Evolutionary conservation across 2,888 invertebrate genomes (phyloP).

Genomic region (Eupithecia pulchellata): DNA sequence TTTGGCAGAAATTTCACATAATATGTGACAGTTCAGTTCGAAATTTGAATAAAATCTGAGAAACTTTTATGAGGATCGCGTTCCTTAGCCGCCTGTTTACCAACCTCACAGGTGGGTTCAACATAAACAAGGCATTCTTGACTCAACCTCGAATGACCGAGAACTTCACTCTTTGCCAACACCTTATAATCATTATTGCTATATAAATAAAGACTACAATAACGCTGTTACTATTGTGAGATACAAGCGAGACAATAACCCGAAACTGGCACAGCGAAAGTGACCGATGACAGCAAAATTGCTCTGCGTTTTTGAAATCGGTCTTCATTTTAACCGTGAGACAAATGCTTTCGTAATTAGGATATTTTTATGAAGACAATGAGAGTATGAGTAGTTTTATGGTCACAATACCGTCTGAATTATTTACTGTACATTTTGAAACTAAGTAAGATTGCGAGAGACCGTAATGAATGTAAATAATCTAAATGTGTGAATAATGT

Average conservation of each 20-base stretch:
- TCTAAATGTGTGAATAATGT: too few species aligned
- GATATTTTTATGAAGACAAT: background rate
- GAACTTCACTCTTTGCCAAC: slow-evolving; percentile 39
- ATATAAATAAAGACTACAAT: slow-evolving; percentile 38
- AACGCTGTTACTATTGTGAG: slow-evolving; percentile 42
- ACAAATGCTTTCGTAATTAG: slow-evolving; percentile 8
- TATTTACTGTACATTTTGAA: too few species aligned
- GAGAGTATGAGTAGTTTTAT: background rate
- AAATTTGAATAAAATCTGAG: background rate
- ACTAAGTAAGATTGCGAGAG: too few species aligned
- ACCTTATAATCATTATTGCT: slow-evolving; percentile 36
- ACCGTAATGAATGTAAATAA: too few species aligned
- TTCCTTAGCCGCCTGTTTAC: slow-evolving; percentile 17
- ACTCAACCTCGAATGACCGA: slow-evolving; percentile 46
- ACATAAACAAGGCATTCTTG: slow-evolving; percentile 42
- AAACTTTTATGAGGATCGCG: background rate
- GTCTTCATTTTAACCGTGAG: slow-evolving; percentile 24
- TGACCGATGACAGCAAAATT: slow-evolving; percentile 55
- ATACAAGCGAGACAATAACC: slow-evolving; percentile 54
- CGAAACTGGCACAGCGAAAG: slow-evolving; percentile 66
- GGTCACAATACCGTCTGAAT: too few species aligned
- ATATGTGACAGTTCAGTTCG: background rate
- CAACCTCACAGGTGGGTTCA: background rate
- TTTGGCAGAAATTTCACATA: too few species aligned
- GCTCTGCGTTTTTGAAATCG: slow-evolving; percentile 47